phyloP scores from a whole-genome alignment of 2,797 vertebrate genomes.

The Linurgus olivaceus region DNA sequence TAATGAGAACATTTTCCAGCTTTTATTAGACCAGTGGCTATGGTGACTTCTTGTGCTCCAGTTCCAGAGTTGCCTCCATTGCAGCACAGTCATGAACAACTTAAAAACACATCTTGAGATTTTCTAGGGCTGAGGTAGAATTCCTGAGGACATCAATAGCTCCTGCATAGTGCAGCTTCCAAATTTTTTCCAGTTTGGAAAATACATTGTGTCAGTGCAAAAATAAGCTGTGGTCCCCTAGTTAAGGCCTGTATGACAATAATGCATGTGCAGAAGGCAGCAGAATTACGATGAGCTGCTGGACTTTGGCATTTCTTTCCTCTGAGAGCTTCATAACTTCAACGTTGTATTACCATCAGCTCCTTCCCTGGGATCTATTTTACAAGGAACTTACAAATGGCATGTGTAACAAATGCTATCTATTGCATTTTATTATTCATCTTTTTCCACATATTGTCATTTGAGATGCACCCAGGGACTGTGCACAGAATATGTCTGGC shows the following conservation, averaged over 20 bases:
- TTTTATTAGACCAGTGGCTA: not conserved
- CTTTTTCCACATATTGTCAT: slow-evolving; percentile 72
- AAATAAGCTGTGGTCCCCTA: not conserved
- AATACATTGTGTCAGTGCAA: not conserved
- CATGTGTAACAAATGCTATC: slow-evolving; percentile 68
- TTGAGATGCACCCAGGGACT: slow-evolving; percentile 71
- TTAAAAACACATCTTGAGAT: not conserved
- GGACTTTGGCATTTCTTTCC: not conserved
- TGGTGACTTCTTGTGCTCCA: not conserved
- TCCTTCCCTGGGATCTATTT: slow-evolving; percentile 23
- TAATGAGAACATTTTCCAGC: not conserved
- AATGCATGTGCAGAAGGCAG: not conserved
- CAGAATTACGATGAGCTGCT: accelerated
- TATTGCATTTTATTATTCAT: slow-evolving; percentile 67
- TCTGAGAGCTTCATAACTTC: not conserved
- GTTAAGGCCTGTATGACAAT: not conserved
- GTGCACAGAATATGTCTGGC: slow-evolving; percentile 44
- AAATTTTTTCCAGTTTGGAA: not conserved
- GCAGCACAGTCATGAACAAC: not conserved
- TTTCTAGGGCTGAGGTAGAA: not conserved
- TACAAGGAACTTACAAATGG: slow-evolving; percentile 48
- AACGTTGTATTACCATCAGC: not conserved
- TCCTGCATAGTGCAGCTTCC: not conserved
- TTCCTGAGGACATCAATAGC: not conserved
- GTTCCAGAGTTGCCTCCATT: not conserved